A percentile compares a stretch with the other conserved stretches of the same genome.
phyloP scores from a whole-genome alignment of 1,140 invertebrate genomes.

The Pachyrhynchus sulphureomaculatus region DNA sequence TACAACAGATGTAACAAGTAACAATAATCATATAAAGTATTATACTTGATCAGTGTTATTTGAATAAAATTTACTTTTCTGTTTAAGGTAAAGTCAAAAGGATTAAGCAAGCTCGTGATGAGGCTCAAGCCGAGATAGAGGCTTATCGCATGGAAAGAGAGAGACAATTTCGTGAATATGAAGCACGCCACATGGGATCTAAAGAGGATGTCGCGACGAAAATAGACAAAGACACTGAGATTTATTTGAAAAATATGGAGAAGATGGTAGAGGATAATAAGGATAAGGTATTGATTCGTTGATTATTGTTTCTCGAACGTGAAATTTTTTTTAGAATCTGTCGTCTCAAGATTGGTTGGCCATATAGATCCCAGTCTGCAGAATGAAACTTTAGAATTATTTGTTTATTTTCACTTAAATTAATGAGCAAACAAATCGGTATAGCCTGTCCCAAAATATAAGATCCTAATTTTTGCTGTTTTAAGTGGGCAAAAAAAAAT shows the following conservation, averaged over 20 bases:
- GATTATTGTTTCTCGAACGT: too few species aligned
- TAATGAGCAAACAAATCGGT: not conserved
- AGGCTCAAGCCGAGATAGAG: conserved; percentile 97
- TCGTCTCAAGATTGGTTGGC: too few species aligned
- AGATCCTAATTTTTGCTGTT: too few species aligned
- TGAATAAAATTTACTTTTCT: too few species aligned
- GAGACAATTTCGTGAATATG: conserved; percentile 89
- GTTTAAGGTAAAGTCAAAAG: conserved; percentile 87
- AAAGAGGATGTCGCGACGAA: conserved; percentile 85
- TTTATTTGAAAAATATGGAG: conserved; percentile 84
- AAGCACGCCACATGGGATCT: conserved; percentile 89
- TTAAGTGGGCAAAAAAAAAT: too few species aligned
- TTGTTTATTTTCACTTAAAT: not conserved
- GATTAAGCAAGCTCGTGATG: conserved; percentile 98
- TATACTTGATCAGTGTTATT: too few species aligned
- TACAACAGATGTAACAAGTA: too few species aligned
- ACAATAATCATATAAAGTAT: too few species aligned
- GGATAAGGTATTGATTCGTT: conserved; percentile 71
- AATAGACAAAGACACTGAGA: conserved; percentile 82
- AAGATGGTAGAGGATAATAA: conserved; percentile 71
- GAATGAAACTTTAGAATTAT: not conserved
- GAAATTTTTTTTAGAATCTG: too few species aligned
- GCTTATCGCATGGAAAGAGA: conserved; percentile 92
- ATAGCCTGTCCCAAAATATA: too few species aligned
- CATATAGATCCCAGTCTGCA: too few species aligned